Percentiles rank a stretch among this genome's conserved stretches.
Evolutionary conservation across 1,140 invertebrate genomes (phyloP).

Genomic region (Bombus haemorrhoidalis): DNA sequence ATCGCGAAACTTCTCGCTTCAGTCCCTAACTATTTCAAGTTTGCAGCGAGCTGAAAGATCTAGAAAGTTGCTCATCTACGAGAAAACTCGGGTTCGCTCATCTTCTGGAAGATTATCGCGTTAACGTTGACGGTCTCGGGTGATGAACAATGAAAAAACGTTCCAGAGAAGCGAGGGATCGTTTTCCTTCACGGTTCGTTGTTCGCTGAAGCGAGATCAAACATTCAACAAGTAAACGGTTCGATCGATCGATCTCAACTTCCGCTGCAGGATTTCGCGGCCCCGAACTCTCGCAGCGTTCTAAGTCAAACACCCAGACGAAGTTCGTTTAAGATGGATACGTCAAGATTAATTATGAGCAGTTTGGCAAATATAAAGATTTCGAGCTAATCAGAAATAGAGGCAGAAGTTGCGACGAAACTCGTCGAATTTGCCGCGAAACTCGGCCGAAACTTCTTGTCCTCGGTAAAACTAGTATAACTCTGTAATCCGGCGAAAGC

Average conservation of each 20-base stretch:
- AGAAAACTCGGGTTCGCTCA: background rate
- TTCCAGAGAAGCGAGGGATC: no score
- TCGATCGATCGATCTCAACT: background rate
- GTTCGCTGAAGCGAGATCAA: background rate
- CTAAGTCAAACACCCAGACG: background rate
- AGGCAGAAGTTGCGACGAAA: background rate
- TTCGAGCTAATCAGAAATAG: background rate
- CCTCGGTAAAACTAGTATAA: background rate
- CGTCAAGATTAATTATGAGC: conserved; percentile 8
- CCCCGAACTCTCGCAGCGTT: no score
- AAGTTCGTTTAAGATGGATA: background rate
- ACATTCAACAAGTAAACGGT: conserved; percentile 19
- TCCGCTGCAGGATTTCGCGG: no score
- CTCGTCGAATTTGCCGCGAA: background rate
- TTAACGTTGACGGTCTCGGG: background rate
- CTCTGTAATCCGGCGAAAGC: background rate
- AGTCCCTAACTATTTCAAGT: background rate
- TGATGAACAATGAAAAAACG: background rate
- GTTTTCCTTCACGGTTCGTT: background rate
- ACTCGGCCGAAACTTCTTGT: background rate
- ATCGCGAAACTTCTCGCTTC: background rate
- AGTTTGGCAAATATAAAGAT: conserved; percentile 31
- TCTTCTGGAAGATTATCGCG: background rate
- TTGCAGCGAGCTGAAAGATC: background rate
- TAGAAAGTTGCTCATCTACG: background rate